Evolutionary conservation across 2,113 vertebrate species (phyloP).

Genomic region (Meleagris gallopavo): DNA sequence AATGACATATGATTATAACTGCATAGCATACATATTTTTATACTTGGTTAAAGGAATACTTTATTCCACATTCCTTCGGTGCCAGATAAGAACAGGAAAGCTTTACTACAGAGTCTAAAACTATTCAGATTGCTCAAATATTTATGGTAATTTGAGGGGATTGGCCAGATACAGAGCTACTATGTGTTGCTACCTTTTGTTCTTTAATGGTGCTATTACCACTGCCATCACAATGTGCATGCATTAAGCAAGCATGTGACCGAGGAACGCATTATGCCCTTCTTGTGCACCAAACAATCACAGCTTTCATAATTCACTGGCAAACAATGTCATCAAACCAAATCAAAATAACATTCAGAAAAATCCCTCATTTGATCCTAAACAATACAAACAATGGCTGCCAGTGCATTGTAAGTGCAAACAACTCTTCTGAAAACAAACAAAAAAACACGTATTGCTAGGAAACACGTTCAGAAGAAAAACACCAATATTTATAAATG

Average conservation of each 20-base stretch:
- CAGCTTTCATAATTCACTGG: slow-evolving; percentile 71
- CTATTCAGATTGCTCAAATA: slow-evolving; percentile 77
- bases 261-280: slow-evolving; percentile 29
- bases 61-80: slow-evolving; percentile 80
- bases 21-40: slow-evolving; percentile 85
- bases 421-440: slow-evolving; percentile 5
- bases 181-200: slow-evolving; percentile 77
- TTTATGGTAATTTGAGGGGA: slow-evolving; percentile 80
- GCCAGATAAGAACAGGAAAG: slow-evolving; percentile 78
- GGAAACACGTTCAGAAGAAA: slow-evolving; percentile 7
- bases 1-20: slow-evolving; percentile 84
- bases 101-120: slow-evolving; percentile 74
- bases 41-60: slow-evolving; percentile 80
- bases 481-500: neutral
- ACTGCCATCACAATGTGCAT: slow-evolving; percentile 54
- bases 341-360: slow-evolving; percentile 71
- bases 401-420: neutral
- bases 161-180: slow-evolving; percentile 68
- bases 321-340: slow-evolving; percentile 66
- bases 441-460: neutral
- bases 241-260: slow-evolving; percentile 18
- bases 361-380: slow-evolving; percentile 51
- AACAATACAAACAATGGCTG: slow-evolving; percentile 64
- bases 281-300: slow-evolving; percentile 61
- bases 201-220: slow-evolving; percentile 73